Conservation (phyloP, 2,797 vertebrate species). For the Scomberomorus guttatus region DNA sequence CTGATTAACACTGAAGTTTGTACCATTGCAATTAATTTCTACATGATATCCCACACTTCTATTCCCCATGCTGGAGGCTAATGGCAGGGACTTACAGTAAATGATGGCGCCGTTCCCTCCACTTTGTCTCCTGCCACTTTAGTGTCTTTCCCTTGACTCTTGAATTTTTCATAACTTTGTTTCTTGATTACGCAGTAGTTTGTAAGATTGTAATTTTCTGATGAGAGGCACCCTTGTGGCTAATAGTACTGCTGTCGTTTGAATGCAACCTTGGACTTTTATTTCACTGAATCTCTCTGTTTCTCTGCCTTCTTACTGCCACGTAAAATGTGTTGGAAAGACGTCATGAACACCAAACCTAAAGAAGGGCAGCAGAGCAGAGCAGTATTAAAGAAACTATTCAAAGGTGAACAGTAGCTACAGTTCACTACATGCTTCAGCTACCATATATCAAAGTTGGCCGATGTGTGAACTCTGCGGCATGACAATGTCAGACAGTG, state of each 20-base stretch:
- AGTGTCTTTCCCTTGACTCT: neutral
- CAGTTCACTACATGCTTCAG: neutral
- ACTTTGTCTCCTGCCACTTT: constrained; percentile 4
- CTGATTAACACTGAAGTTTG: neutral
- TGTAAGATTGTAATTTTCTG: neutral
- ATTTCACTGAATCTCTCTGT: neutral
- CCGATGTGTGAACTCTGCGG: neutral
- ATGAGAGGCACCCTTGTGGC: neutral
- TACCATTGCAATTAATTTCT: neutral
- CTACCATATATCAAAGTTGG: neutral
- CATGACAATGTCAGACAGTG: neutral
- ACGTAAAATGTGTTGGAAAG: neutral
- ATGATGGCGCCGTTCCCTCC: neutral
- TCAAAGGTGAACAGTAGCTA: neutral
- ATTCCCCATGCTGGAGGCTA: neutral
- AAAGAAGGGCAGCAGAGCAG: neutral
- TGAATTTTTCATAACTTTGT: constrained; percentile 17
- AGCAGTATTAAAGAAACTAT: neutral
- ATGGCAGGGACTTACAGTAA: neutral
- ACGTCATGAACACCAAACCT: neutral
- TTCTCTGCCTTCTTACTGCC: neutral
- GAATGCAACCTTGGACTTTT: neutral
- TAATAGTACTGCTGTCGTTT: neutral
- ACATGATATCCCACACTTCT: neutral
- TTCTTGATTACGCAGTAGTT: neutral